Base-by-base conservation (phyloP, 2,113 vertebrate species). In the Mungos mungo region DNA sequence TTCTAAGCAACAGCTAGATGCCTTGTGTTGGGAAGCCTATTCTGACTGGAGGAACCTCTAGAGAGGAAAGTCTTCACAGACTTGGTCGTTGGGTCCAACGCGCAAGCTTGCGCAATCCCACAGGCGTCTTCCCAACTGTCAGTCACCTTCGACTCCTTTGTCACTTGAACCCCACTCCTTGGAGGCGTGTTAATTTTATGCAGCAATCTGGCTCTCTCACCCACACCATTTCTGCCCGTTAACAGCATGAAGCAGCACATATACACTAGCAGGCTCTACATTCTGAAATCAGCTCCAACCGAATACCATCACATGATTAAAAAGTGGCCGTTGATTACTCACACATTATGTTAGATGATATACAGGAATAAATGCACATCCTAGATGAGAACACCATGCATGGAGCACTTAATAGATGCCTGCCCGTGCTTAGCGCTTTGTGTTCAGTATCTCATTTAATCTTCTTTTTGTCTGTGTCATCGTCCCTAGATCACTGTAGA, bases 291-390 rank as follows among this genome's bases (percentile, higher is more conserved):
- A 77, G 45, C 80, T 85, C 84, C 29, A 21, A 68, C 27, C 41
- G 81, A 79, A 7, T 33, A 71, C 45, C 71, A 38, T 88, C 41
- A 57, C 33, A 88, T 66, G 66, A 88, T 79, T 82, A 95, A 93
- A 96, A 86, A 91, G 72, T 72, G 89, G 52, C 54, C 45, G 79
- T 65, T 88, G 81, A 72, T 95, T 81, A 93, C n/a, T 96, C 72
- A 92, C 57, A 84, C 50, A 21, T 38, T 66, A 35, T 77, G 83
- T 57, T 77, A 92, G 96, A 33, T 47, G 81, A 95, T 68, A 65
- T 7, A 57, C 2, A 47, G 31, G 29, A 92, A 84, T 88, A 96
- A 97, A 96, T 25, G 80, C 25, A 63, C 84, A 90, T 79, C 88
- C 50, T 88, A 87, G 38, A 90, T 90, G 63, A 29, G 35, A 92